Evolutionary conservation across 2,888 invertebrate species (phyloP), one percentile per base, ranked within the genome.

Genomic region (Cephus pygmeus): DNA sequence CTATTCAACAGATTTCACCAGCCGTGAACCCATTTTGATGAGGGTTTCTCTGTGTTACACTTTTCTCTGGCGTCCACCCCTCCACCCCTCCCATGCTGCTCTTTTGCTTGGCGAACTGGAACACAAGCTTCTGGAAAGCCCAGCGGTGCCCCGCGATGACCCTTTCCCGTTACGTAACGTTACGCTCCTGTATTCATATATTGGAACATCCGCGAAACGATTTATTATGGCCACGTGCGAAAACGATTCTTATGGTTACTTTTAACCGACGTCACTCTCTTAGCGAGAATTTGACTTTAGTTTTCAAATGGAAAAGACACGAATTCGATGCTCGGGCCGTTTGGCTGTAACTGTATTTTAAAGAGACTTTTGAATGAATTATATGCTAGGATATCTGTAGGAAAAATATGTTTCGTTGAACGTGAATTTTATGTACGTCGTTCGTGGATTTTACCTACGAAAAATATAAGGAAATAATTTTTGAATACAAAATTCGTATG

Each of bases 1-100:
- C 84, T 83, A 86, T 87, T 88, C 87, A 87, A 80, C 75, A 75
- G 76, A 77, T 82, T 77, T 80, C 79, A 76, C 81, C 82, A 83
- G 80, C 84, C 83, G 80, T 83, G 84, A 83, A 86, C 81, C 76
- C 82, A 79, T 79, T 84, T 82, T 85, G 82, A 87, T 81, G 84
- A 87, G 83, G 81, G 81, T 74, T 74, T 36, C 74, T 34, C 1
- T 56, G 56, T 56, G 56, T 56, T 23, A 56, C 56, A 56, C 56
- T 56, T 56, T 56, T 56, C 9, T 9, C 56, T 15, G 56, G 23
- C 2, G 56, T 9, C 23, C 40, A 4, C 34, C 34, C 34, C 34
- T 0, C 34, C 34, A 9, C 3, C 0, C 11, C 11, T 11, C 2
- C 11, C 11, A 35, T 35, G 35, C 56, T 36, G 56, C 56, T 56